Base-by-base conservation (phyloP, 2,113 vertebrate species). In the Delphinus delphis region DNA sequence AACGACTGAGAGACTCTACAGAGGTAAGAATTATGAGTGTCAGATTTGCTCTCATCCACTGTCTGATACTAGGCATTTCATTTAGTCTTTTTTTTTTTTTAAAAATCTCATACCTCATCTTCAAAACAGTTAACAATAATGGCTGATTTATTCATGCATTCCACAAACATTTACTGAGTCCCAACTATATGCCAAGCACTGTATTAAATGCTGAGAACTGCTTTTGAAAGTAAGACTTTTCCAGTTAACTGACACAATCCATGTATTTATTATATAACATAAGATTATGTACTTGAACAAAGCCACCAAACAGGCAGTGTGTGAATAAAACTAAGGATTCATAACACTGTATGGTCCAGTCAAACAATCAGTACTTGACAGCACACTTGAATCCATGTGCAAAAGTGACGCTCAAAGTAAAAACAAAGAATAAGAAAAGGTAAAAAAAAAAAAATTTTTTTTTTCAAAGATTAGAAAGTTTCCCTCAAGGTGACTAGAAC, bases 1-100 rank as follows among this genome's bases (percentile, higher is more conserved):
- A 96, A 97, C 50, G 95, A 79, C 80, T 79, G 88, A 93, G 68
- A 97, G 95, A 95, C 87, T 53, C 53, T 53, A 90, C 79, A 81
- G 91, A 96, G 92, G 36, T 82, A 74, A 36, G 38, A 77, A 41
- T 58, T 83, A 58, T 5, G 41, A 95, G 28, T 7, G 53, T 71
- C 84, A 94, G 62, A 18, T 55, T 90, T 96, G 82, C 68, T 95
- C 33, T 73, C n/a, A 50, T 26, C 28, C 23, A 58, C 79, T 70
- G 10, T 58, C 31, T 88, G 50, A 92, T 36, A 88, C 50, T 38
- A 68, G 33, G 60, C 47, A 83, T 84, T 97, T 96, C 74, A 77
- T 77, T 76, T 63, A 47, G 62, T 28, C 50, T 88, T 74, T 82
- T 87, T 53, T 21, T 36, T 90, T 83, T 63, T 25, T 58, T 36